These are phyloP conservation scores for Albula goreensis DNA, from an alignment of 2,113 vertebrate species.

Conservation along the genomic window DNA sequence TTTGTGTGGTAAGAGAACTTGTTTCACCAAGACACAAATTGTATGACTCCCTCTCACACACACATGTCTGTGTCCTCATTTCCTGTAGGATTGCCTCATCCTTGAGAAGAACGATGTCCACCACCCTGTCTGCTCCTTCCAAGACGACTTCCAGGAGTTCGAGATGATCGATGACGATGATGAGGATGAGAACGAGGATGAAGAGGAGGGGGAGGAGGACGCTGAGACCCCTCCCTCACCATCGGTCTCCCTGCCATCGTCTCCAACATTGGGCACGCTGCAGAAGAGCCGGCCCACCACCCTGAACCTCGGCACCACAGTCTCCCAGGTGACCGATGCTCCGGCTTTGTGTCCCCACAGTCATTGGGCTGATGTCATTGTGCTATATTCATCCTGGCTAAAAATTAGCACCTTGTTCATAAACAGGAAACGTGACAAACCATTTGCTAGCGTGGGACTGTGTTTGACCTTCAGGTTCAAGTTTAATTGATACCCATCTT, in stretches of 20 bases:
- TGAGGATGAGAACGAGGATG: slow-evolving; percentile 74
- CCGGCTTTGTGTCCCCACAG: not conserved
- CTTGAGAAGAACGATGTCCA: slow-evolving; percentile 87
- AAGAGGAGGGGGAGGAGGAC: slow-evolving; percentile 71
- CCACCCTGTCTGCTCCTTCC: slow-evolving; percentile 91
- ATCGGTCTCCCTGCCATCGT: slow-evolving; percentile 73
- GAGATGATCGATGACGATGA: slow-evolving; percentile 97
- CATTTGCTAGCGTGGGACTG: not conserved
- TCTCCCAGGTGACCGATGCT: slow-evolving; percentile 76
- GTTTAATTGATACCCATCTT: too few species aligned
- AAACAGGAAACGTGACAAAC: not conserved
- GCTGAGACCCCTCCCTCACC: slow-evolving; percentile 71
- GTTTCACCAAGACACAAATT: too few species aligned
- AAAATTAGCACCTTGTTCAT: not conserved
- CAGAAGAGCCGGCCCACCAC: slow-evolving; percentile 84
- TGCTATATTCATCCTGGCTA: not conserved
- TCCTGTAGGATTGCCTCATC: slow-evolving; percentile 76
- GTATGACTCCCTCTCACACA: not conserved
- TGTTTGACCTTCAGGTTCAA: too few species aligned
- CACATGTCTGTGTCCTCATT: not conserved
- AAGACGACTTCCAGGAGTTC: slow-evolving; percentile 97
- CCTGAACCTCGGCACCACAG: slow-evolving; percentile 78
- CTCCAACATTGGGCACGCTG: slow-evolving; percentile 74
- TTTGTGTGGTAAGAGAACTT: too few species aligned
- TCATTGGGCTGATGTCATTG: not conserved